These are phyloP conservation scores for Schrankia costaestrigalis DNA, from an alignment of 2,888 invertebrate genomes.

Conservation along the genomic window DNA sequence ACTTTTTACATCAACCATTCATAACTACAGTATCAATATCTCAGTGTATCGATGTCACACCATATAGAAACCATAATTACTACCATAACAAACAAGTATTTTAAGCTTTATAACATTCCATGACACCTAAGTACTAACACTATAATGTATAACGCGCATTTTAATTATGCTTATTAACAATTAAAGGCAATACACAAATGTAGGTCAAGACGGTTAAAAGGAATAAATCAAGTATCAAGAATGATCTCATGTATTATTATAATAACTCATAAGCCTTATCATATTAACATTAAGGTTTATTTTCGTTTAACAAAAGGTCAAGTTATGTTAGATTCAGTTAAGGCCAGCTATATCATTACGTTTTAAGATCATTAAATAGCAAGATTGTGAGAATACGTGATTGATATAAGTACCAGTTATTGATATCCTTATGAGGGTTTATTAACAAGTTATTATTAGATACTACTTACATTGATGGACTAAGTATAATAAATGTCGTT, in stretches of 20 bases:
- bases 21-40: no score
- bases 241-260: constrained; percentile 68
- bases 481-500: not conserved
- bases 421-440: constrained; percentile 31
- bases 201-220: constrained; percentile 77
- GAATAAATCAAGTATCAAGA: constrained; percentile 74
- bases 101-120: constrained; percentile 19
- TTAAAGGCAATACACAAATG: constrained; percentile 76
- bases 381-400: constrained; percentile 48
- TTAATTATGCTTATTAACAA: constrained; percentile 80
- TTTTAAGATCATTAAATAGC: constrained; percentile 70
- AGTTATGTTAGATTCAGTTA: constrained; percentile 38
- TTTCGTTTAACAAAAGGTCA: constrained; percentile 22
- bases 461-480: not conserved
- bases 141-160: constrained; percentile 69
- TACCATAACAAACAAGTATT: constrained; percentile 2
- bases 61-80: no score
- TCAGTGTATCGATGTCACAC: no score
- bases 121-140: constrained; percentile 24
- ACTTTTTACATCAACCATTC: no score
- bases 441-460: constrained; percentile 14
- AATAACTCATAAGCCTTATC: constrained; percentile 37
- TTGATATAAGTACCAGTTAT: constrained; percentile 50
- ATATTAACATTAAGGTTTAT: constrained; percentile 29
- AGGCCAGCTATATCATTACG: constrained; percentile 67